Percentiles rank a stretch among this genome's conserved stretches.
phyloP scores from a whole-genome alignment of 1,140 invertebrate genomes.

The Eurosta solidaginis region DNA sequence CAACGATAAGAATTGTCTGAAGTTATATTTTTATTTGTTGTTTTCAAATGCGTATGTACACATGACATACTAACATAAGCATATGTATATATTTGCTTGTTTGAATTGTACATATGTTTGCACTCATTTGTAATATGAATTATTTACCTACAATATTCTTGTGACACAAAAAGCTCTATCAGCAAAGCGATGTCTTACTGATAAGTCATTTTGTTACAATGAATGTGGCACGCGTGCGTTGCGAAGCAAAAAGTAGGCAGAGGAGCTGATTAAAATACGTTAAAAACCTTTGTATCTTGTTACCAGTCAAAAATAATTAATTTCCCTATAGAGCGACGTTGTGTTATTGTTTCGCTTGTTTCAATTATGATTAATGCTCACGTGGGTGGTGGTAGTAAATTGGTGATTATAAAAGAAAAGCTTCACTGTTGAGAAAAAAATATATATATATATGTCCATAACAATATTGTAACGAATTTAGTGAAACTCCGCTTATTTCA shows the following conservation, averaged over 20 bases:
- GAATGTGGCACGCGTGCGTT: background rate
- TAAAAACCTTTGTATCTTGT: background rate
- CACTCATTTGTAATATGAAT: background rate
- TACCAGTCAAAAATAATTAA: background rate
- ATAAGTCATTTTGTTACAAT: background rate
- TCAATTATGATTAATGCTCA: background rate
- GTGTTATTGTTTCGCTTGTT: background rate
- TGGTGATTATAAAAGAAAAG: too few species aligned
- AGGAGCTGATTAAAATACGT: background rate
- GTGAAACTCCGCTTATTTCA: too few species aligned
- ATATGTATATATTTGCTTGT: background rate
- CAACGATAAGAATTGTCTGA: background rate
- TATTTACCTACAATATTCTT: slow-evolving; percentile 10
- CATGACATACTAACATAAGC: too few species aligned
- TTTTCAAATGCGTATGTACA: background rate
- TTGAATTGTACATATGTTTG: background rate
- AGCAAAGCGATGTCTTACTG: background rate
- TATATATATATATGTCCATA: too few species aligned
- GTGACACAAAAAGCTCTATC: too few species aligned
- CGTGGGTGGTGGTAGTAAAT: background rate
- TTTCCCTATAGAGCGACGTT: background rate
- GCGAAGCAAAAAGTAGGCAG: background rate
- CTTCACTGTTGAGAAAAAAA: too few species aligned
- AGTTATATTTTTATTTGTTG: background rate
- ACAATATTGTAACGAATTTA: too few species aligned